A percentile compares a stretch with the other conserved stretches of the same genome.
Evolutionary conservation across 2,113 vertebrate genomes (phyloP).

Genomic region (Actenoides lindsayi): DNA sequence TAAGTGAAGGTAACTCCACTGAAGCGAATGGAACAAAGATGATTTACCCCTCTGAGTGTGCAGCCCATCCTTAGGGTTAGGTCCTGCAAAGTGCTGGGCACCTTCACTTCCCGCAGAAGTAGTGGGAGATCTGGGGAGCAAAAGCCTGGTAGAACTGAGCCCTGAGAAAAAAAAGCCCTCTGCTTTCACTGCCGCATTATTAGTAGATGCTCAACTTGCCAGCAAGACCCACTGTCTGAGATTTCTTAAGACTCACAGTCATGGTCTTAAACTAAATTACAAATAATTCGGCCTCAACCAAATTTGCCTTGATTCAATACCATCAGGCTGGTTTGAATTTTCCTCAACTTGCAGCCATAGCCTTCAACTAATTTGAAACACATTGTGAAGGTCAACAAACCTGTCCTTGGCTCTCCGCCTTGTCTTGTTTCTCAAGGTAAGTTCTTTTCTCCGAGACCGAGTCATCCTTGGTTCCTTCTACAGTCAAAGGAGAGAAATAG

Average conservation of each 20-base stretch:
- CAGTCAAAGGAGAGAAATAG: background rate
- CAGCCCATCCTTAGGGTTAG: background rate
- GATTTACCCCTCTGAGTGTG: background rate
- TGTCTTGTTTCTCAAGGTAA: background rate
- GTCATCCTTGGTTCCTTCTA: background rate
- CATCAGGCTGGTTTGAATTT: slow-evolving; percentile 56
- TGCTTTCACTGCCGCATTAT: background rate
- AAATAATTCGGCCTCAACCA: slow-evolving; percentile 28
- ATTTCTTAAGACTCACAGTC: slow-evolving; percentile 42
- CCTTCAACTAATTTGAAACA: slow-evolving; percentile 69
- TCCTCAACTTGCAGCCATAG: slow-evolving; percentile 30
- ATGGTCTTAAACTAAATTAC: slow-evolving; percentile 38
- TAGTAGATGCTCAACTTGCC: background rate
- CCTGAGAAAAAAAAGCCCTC: background rate
- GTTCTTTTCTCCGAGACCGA: background rate
- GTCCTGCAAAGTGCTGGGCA: background rate
- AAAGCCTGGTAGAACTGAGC: background rate
- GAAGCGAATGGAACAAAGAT: background rate
- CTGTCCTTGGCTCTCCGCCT: background rate
- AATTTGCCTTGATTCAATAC: slow-evolving; percentile 34
- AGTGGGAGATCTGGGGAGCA: background rate
- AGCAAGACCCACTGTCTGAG: background rate
- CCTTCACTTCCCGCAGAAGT: background rate
- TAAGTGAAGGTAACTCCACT: rapidly evolving
- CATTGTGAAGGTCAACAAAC: slow-evolving; percentile 24